These are phyloP conservation scores for Cryptoleucopteryx plumbea DNA, from an alignment of 2,113 vertebrate genomes.

Conservation along the genomic window DNA sequence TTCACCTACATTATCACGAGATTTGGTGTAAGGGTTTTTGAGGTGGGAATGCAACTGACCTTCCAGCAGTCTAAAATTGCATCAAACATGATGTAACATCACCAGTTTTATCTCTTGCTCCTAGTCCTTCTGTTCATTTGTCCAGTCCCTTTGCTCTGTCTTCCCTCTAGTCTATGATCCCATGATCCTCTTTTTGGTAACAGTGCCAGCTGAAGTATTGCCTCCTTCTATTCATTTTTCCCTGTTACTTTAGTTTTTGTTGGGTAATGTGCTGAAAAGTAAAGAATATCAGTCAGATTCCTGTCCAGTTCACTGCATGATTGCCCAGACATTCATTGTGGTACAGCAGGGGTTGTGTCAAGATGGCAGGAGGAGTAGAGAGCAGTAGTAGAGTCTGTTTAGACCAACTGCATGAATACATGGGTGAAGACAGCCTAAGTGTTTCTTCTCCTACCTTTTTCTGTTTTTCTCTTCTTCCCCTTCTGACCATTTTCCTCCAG, in stretches of 20 bases:
- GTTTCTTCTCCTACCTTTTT: neutral
- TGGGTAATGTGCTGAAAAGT: neutral
- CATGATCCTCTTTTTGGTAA: neutral
- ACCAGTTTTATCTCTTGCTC: neutral
- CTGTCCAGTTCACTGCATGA: neutral
- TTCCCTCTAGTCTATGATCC: neutral
- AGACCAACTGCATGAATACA: neutral
- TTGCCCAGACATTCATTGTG: neutral
- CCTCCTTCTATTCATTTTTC: neutral
- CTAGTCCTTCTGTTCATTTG: neutral
- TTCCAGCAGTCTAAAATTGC: neutral
- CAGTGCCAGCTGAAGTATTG: neutral
- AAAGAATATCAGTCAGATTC: neutral
- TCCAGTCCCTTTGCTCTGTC: neutral
- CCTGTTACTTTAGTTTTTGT: neutral
- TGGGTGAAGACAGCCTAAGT: neutral
- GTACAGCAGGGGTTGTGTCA: neutral
- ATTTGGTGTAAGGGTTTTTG: neutral
- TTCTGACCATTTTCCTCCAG: neutral
- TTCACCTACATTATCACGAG: neutral
- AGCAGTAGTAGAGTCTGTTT: neutral
- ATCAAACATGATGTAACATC: neutral
- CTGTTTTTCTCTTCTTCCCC: neutral
- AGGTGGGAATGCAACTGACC: neutral
- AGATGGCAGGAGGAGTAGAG: neutral